Evolutionary conservation across 2,888 invertebrate species (phyloP).

Genomic region (Trissonchulus latispiculum): DNA sequence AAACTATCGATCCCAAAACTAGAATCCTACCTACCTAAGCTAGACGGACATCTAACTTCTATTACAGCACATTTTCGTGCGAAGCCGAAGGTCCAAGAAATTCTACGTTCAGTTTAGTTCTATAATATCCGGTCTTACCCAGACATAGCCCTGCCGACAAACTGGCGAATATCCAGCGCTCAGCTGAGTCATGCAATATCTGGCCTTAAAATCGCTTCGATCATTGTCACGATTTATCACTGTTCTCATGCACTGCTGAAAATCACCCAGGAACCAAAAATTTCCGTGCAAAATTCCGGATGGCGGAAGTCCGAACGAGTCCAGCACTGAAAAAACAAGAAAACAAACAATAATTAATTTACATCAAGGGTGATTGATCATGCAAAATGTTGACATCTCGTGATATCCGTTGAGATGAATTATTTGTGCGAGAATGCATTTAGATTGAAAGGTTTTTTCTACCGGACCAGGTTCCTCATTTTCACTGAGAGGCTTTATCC

Average conservation of each 20-base stretch:
- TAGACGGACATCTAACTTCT: no score
- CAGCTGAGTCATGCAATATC: not conserved
- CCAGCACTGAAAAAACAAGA: slow-evolving; percentile 35
- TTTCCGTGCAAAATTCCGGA: slow-evolving; percentile 44
- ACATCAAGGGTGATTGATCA: not conserved
- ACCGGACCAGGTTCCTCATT: no score
- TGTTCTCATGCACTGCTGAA: slow-evolving; percentile 37
- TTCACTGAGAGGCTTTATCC: no score
- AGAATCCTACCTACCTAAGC: no score
- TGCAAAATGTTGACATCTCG: not conserved
- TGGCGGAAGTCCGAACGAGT: slow-evolving; percentile 41
- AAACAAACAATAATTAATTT: no score
- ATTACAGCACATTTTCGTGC: no score
- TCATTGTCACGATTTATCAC: not conserved
- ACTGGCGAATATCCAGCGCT: not conserved
- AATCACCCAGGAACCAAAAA: slow-evolving; percentile 43
- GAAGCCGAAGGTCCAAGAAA: no score
- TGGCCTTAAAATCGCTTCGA: not conserved
- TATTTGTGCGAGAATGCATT: no score
- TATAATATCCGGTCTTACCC: no score
- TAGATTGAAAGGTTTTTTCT: no score
- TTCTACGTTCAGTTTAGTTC: no score
- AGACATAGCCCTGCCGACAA: not conserved
- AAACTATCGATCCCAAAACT: no score
- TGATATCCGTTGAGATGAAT: not conserved